Percentiles rank a stretch among this genome's conserved stretches.
Evolutionary conservation across 2,888 invertebrate species (phyloP).

Genomic region (Diachrysia chrysitis): DNA sequence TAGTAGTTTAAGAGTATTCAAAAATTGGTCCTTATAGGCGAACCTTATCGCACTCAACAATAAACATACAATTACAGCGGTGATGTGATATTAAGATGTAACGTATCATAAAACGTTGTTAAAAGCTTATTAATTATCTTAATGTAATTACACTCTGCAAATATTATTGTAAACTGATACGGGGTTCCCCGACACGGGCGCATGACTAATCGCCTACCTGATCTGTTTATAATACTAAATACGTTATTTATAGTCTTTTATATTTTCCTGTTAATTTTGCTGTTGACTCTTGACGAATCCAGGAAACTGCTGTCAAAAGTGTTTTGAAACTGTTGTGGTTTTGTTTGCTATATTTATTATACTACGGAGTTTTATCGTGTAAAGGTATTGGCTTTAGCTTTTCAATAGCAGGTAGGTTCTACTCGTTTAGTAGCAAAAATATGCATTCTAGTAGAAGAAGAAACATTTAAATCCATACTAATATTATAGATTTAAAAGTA

Average conservation of each 20-base stretch:
- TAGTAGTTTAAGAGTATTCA: too few relatives aligned
- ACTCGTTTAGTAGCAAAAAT: too few relatives aligned
- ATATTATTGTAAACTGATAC: constrained; percentile 52
- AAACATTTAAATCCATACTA: too few relatives aligned
- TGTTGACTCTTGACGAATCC: constrained; percentile 10
- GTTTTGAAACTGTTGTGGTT: background rate
- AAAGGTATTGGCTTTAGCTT: too few relatives aligned
- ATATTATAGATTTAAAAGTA: too few relatives aligned
- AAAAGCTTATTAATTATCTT: constrained; percentile 39
- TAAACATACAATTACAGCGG: background rate
- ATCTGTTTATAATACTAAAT: constrained; percentile 36
- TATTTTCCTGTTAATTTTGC: constrained; percentile 39
- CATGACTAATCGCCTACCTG: constrained; percentile 49
- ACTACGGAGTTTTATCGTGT: background rate
- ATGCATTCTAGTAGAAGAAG: too few relatives aligned
- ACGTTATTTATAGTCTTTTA: constrained; percentile 37
- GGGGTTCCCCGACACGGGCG: constrained; percentile 49
- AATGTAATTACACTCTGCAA: constrained; percentile 25
- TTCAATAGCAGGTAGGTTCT: too few relatives aligned
- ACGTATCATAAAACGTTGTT: constrained; percentile 18
- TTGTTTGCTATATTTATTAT: background rate
- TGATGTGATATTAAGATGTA: background rate
- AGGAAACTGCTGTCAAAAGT: constrained; percentile 21
- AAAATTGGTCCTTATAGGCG: background rate
- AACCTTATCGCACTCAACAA: background rate